Base-by-base conservation (phyloP, 2,888 invertebrate species). In the Mycogona germanica region DNA sequence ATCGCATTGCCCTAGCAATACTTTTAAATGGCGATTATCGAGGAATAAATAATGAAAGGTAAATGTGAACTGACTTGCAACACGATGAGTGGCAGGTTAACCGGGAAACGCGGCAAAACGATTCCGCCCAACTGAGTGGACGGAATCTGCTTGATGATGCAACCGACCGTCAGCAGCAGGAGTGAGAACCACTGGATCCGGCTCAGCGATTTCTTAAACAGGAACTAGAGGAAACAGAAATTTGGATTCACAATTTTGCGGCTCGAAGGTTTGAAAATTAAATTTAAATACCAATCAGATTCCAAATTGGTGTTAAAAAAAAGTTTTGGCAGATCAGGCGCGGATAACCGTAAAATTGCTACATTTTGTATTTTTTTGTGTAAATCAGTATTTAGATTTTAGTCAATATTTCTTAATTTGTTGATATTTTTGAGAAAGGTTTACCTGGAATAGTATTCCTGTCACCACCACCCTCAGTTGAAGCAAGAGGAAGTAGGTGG, bases 401-500 rank as follows among this genome's bases (percentile, higher is more conserved):
- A n/a, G n/a, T n/a, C n/a, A n/a, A n/a, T n/a, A n/a, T n/a, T n/a
- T n/a, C n/a, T n/a, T n/a, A n/a, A n/a, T n/a, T n/a, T n/a, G n/a
- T n/a, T n/a, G n/a, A n/a, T n/a, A n/a, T n/a, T n/a, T n/a, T n/a
- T n/a, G n/a, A n/a, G n/a, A n/a, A n/a, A n/a, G n/a, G n/a, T 63
- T 67, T 75, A 89, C 89, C 79, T 93, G 92, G 72, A 88, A 95
- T 41, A 93, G 74, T 52, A 95, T 72, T 32, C 92, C 95, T 4
- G 93, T 95, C 6, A 93, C 77, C 19, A 95, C 91, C 35, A 95
- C 92, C 64, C 95, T 75, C 61, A 95, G 79, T 69, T 95, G 93
- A 6, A 95, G 73, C 41, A 95, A 70, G 54, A 95, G 75, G 69
- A 86, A 92, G 68, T 95, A 95, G 0, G 93, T 91, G 0, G 95